phyloP scores from a whole-genome alignment of 2,888 invertebrate genomes.

The Hemithea aestivaria region DNA sequence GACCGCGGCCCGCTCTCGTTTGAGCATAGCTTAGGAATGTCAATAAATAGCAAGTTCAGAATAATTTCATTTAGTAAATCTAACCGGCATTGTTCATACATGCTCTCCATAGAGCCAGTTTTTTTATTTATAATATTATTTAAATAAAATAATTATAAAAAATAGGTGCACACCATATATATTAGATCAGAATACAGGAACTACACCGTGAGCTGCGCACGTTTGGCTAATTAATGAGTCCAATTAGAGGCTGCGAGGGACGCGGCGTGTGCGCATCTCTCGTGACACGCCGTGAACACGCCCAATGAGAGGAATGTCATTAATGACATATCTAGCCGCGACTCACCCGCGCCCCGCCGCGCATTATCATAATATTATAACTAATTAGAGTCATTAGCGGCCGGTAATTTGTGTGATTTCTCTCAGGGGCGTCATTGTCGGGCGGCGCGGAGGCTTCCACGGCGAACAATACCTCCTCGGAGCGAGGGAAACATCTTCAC shows the following conservation, averaged over 20 bases:
- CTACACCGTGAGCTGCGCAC: neutral
- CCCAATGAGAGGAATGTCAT: conserved; percentile 20
- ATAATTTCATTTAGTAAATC: too few species aligned
- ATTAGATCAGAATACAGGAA: too few species aligned
- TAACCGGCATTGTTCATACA: too few species aligned
- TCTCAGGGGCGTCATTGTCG: conserved; percentile 11
- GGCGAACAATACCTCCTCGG: conserved; percentile 31
- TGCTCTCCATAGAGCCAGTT: too few species aligned
- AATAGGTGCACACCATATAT: too few species aligned
- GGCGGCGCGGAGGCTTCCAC: conserved; percentile 8
- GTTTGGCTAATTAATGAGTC: conserved; percentile 13
- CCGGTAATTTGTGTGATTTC: conserved; percentile 13
- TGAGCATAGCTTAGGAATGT: too few species aligned
- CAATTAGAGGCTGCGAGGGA: conserved; percentile 15
- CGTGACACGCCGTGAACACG: conserved; percentile 32
- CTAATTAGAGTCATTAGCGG: conserved; percentile 15
- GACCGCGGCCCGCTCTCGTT: too few species aligned
- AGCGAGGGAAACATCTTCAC: conserved; percentile 30
- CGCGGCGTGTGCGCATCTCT: conserved; percentile 6
- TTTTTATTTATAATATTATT: too few species aligned
- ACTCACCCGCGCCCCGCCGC: neutral
- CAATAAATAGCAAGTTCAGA: too few species aligned
- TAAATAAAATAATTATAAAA: too few species aligned
- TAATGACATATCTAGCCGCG: conserved; percentile 29
- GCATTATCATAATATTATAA: conserved; percentile 11